Evolutionary conservation across 2,797 vertebrate species (phyloP).

Genomic region (Hybognathus amarus): DNA sequence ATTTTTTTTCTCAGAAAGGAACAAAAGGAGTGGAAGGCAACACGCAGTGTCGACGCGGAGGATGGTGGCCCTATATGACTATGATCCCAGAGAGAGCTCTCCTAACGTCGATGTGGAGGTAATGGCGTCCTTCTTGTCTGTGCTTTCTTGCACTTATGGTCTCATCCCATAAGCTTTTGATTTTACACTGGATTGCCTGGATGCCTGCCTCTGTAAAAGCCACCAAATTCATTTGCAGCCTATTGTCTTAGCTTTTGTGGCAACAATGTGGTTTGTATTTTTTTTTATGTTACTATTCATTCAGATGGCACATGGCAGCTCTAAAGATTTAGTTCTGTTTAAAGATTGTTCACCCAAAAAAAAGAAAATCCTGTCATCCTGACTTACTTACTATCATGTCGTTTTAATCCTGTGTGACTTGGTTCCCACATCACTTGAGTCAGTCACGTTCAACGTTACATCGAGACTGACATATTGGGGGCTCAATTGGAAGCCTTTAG

Average conservation of each 20-base stretch:
- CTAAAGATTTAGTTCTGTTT: not conserved
- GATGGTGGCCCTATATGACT: conserved; percentile 97
- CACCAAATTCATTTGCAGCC: conserved; percentile 1
- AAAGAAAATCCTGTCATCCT: not conserved
- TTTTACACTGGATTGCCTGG: conserved; percentile 1
- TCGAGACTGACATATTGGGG: too few relatives aligned
- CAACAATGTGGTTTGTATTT: not conserved
- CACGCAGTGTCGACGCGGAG: conserved; percentile 81
- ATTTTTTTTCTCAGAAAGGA: conserved; percentile 80
- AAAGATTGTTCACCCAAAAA: not conserved
- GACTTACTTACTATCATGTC: not conserved
- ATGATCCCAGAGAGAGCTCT: conserved; percentile 95
- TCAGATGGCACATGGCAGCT: conserved; percentile 4
- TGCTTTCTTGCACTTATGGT: conserved; percentile 9
- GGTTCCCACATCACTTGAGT: too few relatives aligned
- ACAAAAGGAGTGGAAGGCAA: conserved; percentile 82
- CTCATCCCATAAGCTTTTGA: conserved; percentile 10
- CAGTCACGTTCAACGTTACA: too few relatives aligned
- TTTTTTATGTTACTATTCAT: not conserved
- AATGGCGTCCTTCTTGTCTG: not conserved
- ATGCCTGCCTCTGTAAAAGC: conserved; percentile 20
- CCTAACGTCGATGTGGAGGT: conserved; percentile 99
- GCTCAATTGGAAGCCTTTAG: too few relatives aligned
- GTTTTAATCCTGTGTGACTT: not conserved
- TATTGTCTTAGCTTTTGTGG: not conserved